These are phyloP conservation scores for Gila robusta DNA, from an alignment of 2,797 vertebrate genomes.

Conservation along the genomic window DNA sequence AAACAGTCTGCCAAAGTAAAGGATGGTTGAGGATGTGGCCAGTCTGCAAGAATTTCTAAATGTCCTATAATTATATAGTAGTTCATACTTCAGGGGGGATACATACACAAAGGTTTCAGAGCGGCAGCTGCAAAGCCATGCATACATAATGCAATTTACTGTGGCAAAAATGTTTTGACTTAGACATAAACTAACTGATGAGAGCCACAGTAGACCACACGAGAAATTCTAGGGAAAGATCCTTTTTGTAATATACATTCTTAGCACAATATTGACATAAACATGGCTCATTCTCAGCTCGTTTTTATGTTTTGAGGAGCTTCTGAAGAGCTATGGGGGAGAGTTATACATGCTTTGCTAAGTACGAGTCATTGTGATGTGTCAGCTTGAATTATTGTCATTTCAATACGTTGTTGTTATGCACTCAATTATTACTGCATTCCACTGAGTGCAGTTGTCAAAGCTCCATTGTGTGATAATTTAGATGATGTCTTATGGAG, in stretches of 20 bases:
- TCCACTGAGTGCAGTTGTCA: slow-evolving; percentile 47
- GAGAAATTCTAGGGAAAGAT: neutral
- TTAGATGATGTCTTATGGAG: slow-evolving; percentile 44
- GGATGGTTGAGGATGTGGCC: slow-evolving; percentile 50
- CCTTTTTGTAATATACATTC: slow-evolving; percentile 16
- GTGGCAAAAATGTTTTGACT: slow-evolving; percentile 4
- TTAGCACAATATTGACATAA: slow-evolving; percentile 7
- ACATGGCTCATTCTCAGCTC: neutral
- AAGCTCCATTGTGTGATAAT: slow-evolving; percentile 50
- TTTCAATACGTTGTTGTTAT: slow-evolving; percentile 48
- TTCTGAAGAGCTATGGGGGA: slow-evolving; percentile 15
- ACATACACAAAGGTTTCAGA: slow-evolving; percentile 33
- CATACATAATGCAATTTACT: slow-evolving; percentile 27
- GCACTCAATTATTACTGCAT: slow-evolving; percentile 50
- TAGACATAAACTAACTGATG: neutral
- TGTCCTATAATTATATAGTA: slow-evolving; percentile 36
- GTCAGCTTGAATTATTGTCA: slow-evolving; percentile 51
- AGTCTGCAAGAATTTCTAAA: slow-evolving; percentile 25
- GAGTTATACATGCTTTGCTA: slow-evolving; percentile 22
- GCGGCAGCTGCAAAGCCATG: slow-evolving; percentile 30
- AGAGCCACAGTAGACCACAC: neutral
- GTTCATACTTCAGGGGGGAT: neutral
- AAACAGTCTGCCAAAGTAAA: slow-evolving; percentile 58
- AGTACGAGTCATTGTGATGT: slow-evolving; percentile 36
- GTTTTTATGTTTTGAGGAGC: neutral